Evolutionary conservation across 2,113 vertebrate species (phyloP), one percentile per base, ranked within the genome.

Genomic region (Pseudolaguvia tuberculata): DNA sequence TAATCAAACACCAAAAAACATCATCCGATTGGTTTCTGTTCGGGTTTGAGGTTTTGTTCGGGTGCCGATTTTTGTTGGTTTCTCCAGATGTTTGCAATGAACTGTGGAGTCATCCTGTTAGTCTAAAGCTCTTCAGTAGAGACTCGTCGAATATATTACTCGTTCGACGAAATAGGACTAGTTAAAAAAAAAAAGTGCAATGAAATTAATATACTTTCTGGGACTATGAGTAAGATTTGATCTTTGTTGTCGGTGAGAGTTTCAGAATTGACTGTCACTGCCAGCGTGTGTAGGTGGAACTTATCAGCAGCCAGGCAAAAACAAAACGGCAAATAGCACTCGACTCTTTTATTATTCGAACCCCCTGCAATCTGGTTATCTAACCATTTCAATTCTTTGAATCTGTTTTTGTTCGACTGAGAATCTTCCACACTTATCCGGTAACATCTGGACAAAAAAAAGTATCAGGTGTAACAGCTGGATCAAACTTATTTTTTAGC

Each of bases 251-350:
- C 71, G 75, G 78, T 77, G 72, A 91, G 88, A 88, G 90, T 93
- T 93, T 93, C 91, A 82, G 70, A 92, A 91, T 92, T 84, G 80
- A 83, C 83, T 63, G 70, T 79, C 80, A 73, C 58, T 77, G 78
- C 73, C 59, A 55, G 51, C 67, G 39, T 55, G 73, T 78, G 81
- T 85, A 82, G 83, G 83, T 63, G 81, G 74, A 61, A 76, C 73
- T 73, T 84, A 81, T 84, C 80, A 78, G 72, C 67, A 72, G 48
- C 48, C 53, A 53, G 73, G 66, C 63, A 80, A 85, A 83, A 84
- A 83, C 73, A 79, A 65, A 56, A 27, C 53, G 3, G 21, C 7
- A 18, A 77, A 75, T 78, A 75, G 78, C 42, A 78, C 72, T 69
- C 51, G 23, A 71, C 27, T 47, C 29, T 65, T 74, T 80, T 70